Evolutionary conservation across 1,140 invertebrate genomes (phyloP), one percentile per base, ranked within the genome.

Genomic region (Caenorhabditis remanei): DNA sequence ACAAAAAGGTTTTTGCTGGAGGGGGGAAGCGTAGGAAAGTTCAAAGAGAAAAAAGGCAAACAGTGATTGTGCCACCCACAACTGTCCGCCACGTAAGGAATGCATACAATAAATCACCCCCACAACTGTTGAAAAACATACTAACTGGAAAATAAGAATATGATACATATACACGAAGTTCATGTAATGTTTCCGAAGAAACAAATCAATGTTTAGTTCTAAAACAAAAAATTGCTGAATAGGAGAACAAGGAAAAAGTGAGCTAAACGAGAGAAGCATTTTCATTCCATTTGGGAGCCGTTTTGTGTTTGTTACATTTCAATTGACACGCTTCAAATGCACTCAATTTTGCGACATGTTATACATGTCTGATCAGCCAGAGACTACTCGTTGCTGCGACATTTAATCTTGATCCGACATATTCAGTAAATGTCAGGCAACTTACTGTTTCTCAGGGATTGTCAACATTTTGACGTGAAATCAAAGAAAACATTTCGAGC

Each of bases 301-400:
- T 32, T 50, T 79, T 79, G 43, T 79, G 71, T n/a, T 79, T 24
- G 71, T 50, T 79, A 79, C 71, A 79, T 79, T 79, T 79, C 71
- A 79, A 79, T 79, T 79, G 71, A 79, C 71, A 79, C 46, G 71
- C 71, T 79, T 79, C 71, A 79, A 79, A 79, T 46, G 19, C 71
- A 79, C 71, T 79, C 71, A 53, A 50, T 79, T 79, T 79, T 71
- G 46, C 71, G 71, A 79, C 71, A 79, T 53, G 71, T 50, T 50
- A 79, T 79, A 79, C 71, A 71, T 71, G 65, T 71, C 65, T 71
- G 65, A 71, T 79, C 71, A 79, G 19, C 71, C 41, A 4, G 8
- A 24, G 21, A 32, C 21, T n/a, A n/a, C 61, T 32, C 24, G 4
- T 11, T 32, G 13, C 61, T 40, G 21, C 6, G 21, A 19, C 14